These are phyloP conservation scores for Epistrophella euchroma DNA, from an alignment of 2,888 invertebrate genomes.

Conservation along the genomic window DNA sequence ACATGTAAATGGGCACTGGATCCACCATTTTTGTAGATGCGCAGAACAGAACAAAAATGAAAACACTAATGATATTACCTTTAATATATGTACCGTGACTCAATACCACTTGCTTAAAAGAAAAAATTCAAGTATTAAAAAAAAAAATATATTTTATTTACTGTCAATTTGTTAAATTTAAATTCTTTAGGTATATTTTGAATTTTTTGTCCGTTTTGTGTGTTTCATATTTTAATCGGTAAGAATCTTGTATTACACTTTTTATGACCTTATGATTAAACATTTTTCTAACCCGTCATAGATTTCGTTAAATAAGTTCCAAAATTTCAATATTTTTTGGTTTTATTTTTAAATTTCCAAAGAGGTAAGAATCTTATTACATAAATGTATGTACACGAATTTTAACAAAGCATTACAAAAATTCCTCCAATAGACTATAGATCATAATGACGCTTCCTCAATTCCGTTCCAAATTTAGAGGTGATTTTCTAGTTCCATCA, in stretches of 20 bases:
- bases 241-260: not conserved
- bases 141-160: not conserved
- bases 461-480: slow-evolving; percentile 25
- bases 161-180: not conserved
- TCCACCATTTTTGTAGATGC: too few species aligned
- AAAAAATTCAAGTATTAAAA: not conserved
- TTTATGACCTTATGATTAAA: not conserved
- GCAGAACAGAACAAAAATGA: too few species aligned
- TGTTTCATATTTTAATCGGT: not conserved
- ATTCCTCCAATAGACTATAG: not conserved
- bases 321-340: not conserved
- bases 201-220: not conserved
- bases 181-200: slow-evolving; percentile 1
- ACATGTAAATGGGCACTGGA: too few species aligned
- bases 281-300: not conserved
- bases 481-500: slow-evolving; percentile 48
- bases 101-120: not conserved
- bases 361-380: not conserved
- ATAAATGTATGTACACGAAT: too few species aligned
- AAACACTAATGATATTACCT: too few species aligned
- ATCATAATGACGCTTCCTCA: slow-evolving; percentile 50
- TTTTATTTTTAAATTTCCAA: not conserved
- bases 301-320: not conserved
- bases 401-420: too few species aligned
- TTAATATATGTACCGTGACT: too few species aligned